phyloP scores from a whole-genome alignment of 2,888 invertebrate species.

The Adela reaumurella region DNA sequence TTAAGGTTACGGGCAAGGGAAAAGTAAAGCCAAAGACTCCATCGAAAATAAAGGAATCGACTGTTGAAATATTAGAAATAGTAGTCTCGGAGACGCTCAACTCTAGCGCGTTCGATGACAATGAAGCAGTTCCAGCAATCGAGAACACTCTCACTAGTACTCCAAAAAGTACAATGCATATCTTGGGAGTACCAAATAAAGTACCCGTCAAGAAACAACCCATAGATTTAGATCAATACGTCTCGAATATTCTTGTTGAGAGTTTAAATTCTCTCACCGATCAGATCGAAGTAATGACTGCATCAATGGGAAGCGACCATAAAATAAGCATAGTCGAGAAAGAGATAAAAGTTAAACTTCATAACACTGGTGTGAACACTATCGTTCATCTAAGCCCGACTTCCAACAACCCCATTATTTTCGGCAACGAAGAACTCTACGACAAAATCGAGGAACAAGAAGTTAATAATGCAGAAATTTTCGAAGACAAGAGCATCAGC shows the following conservation, averaged over 20 bases:
- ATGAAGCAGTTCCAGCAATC: not conserved
- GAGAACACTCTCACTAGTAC: not conserved
- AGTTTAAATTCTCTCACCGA: slow-evolving; percentile 47
- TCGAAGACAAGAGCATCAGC: not conserved
- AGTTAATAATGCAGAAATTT: not conserved
- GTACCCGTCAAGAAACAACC: slow-evolving; percentile 2
- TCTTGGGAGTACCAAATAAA: slow-evolving; percentile 9
- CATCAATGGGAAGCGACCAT: slow-evolving; percentile 31
- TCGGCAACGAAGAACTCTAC: slow-evolving; percentile 42
- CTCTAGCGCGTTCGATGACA: slow-evolving; percentile 4
- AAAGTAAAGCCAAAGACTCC: not conserved
- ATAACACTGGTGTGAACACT: slow-evolving; percentile 46
- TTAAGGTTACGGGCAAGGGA: no score
- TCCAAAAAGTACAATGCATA: not conserved
- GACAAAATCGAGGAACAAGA: slow-evolving; percentile 18
- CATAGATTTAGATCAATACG: slow-evolving; percentile 45
- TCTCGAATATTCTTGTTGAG: slow-evolving; percentile 49
- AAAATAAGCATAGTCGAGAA: slow-evolving; percentile 45
- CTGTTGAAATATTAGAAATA: slow-evolving; percentile 34
- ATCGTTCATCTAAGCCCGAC: slow-evolving; percentile 48
- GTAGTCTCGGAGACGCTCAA: slow-evolving; percentile 40
- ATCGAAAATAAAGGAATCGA: not conserved
- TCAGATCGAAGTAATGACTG: slow-evolving; percentile 41
- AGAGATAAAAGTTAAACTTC: slow-evolving; percentile 48
- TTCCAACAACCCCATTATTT: slow-evolving; percentile 46